Evolutionary conservation across 2,113 vertebrate species (phyloP).

Genomic region (Bettongia penicillata): DNA sequence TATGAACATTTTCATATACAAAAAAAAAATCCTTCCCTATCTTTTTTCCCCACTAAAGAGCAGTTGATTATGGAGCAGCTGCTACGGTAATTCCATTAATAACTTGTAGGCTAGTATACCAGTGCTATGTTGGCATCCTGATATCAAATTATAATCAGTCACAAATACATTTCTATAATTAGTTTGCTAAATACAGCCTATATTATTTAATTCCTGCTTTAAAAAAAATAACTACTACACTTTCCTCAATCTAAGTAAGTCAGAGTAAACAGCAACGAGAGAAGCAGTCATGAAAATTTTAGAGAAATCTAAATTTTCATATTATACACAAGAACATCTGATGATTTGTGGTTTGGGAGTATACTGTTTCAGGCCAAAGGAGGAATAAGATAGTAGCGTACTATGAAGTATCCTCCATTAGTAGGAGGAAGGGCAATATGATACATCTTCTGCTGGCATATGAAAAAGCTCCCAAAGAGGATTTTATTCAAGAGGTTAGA

Average conservation of each 20-base stretch:
- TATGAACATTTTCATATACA: slow-evolving; percentile 47
- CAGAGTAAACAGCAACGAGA: slow-evolving; percentile 18
- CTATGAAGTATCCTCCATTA: slow-evolving; percentile 49
- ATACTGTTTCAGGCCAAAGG: background rate
- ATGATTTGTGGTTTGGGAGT: slow-evolving; percentile 23
- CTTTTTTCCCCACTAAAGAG: slow-evolving; percentile 60
- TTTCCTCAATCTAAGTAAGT: slow-evolving; percentile 46
- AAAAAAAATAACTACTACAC: background rate
- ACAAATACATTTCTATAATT: slow-evolving; percentile 60
- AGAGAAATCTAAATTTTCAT: slow-evolving; percentile 15
- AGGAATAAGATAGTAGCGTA: slow-evolving; percentile 34
- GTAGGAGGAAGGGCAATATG: slow-evolving; percentile 49
- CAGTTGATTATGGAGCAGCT: slow-evolving; percentile 69
- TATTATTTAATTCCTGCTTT: slow-evolving; percentile 50
- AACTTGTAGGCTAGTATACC: slow-evolving; percentile 46
- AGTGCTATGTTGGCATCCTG: slow-evolving; percentile 28
- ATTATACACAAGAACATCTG: slow-evolving; percentile 18
- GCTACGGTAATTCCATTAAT: slow-evolving; percentile 76
- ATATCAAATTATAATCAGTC: slow-evolving; percentile 64
- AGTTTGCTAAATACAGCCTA: slow-evolving; percentile 59
- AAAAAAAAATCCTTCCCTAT: slow-evolving; percentile 35
- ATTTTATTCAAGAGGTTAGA: slow-evolving; percentile 1
- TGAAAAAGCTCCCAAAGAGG: slow-evolving; percentile 55
- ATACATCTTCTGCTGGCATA: slow-evolving; percentile 49
- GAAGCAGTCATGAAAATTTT: background rate